phyloP scores from a whole-genome alignment of 2,113 vertebrate genomes.

The Hyaena hyaena region DNA sequence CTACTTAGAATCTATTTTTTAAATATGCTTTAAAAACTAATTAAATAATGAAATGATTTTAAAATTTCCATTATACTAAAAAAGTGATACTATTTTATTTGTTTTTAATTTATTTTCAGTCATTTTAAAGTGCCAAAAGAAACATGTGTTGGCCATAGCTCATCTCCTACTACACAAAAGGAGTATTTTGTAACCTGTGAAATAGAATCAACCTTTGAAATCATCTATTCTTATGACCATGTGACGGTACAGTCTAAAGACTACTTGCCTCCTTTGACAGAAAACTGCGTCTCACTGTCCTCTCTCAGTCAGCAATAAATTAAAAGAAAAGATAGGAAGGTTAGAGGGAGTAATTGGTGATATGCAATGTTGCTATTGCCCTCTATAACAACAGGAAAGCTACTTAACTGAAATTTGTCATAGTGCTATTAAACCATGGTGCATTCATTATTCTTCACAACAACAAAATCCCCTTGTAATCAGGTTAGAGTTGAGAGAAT shows the following conservation, averaged over 20 bases:
- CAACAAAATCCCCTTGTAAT: conserved; percentile 72
- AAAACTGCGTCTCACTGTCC: neutral
- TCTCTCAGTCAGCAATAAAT: neutral
- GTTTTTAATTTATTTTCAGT: neutral
- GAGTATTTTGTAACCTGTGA: neutral
- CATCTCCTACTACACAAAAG: neutral
- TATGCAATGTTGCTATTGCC: neutral
- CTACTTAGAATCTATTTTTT: neutral
- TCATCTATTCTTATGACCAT: neutral
- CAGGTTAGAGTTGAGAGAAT: conserved; percentile 66
- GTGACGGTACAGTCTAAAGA: neutral
- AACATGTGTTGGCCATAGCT: neutral
- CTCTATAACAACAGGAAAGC: conserved; percentile 29
- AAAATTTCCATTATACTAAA: neutral
- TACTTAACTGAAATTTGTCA: conserved; percentile 64
- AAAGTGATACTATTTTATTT: neutral
- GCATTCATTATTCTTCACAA: conserved; percentile 56
- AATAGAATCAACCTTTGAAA: neutral
- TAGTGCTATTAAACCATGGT: conserved; percentile 37
- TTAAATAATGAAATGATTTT: neutral
- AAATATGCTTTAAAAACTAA: neutral
- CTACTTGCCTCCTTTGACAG: neutral
- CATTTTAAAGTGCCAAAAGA: neutral
- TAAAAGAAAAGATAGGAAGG: neutral
- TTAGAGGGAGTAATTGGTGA: neutral